Conservation (phyloP, 2,797 vertebrate genomes). For the Thaleichthys pacificus region DNA sequence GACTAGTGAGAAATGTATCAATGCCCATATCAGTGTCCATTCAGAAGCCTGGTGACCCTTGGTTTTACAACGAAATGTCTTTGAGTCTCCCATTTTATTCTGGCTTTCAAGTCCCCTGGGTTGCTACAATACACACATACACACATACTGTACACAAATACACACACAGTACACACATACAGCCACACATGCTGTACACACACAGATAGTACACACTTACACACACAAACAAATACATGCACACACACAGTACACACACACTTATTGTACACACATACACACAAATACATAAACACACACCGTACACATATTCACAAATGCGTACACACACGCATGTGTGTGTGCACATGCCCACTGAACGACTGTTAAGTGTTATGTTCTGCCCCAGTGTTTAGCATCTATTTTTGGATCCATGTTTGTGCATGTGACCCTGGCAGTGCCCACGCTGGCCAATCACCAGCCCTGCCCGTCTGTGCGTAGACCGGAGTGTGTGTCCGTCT, state of each 20-base stretch:
- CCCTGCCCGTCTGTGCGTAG: conserved; percentile 37
- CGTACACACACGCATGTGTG: neutral
- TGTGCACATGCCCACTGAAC: conserved; percentile 1
- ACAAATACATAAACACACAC: conserved; percentile 1
- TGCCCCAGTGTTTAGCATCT: conserved; percentile 67
- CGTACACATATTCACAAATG: conserved; percentile 21
- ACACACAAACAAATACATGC: neutral
- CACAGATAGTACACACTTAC: neutral
- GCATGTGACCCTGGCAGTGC: conserved; percentile 58
- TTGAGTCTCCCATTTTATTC: too few species aligned
- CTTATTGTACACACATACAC: neutral
- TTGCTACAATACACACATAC: conserved; percentile 4
- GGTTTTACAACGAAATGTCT: too few species aligned
- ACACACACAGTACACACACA: too few species aligned
- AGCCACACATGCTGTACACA: too few species aligned
- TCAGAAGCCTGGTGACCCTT: too few species aligned
- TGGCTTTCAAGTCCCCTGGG: too few species aligned
- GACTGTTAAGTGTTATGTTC: conserved; percentile 63
- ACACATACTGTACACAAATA: neutral
- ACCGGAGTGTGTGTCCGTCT: conserved; percentile 25
- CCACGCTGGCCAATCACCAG: conserved; percentile 53
- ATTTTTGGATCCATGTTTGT: conserved; percentile 68
- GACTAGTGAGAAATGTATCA: too few species aligned
- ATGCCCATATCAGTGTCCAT: too few species aligned
- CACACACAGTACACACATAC: neutral